These are phyloP conservation scores for Ornithoptera priamus DNA, from an alignment of 2,888 invertebrate genomes.

Conservation along the genomic window DNA sequence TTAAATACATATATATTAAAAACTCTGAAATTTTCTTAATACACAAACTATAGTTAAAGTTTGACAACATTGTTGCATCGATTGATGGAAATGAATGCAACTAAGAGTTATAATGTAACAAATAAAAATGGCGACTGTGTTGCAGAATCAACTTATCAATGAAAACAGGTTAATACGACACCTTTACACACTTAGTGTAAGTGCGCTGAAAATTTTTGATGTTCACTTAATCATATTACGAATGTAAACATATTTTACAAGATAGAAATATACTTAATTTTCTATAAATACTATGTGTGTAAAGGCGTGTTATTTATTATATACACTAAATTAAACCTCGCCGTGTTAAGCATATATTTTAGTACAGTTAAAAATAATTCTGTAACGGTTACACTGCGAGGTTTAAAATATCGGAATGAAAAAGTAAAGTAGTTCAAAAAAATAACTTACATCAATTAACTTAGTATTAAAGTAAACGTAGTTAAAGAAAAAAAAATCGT, in stretches of 20 bases:
- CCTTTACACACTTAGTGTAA: constrained; percentile 40
- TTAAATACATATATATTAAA: background rate
- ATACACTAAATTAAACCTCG: constrained; percentile 19
- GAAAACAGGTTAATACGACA: constrained; percentile 30
- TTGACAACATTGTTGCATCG: constrained; percentile 9
- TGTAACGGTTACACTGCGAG: constrained; percentile 32
- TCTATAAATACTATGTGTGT: constrained; percentile 18
- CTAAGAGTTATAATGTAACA: constrained; percentile 23
- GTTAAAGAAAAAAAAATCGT: constrained; percentile 46
- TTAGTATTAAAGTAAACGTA: constrained; percentile 40
- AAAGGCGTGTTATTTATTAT: constrained; percentile 14
- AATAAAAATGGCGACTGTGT: constrained; percentile 47
- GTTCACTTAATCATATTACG: constrained; percentile 1
- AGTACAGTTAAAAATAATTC: constrained; percentile 6
- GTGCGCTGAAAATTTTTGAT: constrained; percentile 18
- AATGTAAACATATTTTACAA: constrained; percentile 13
- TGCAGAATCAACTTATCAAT: constrained; percentile 48
- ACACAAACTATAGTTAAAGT: constrained; percentile 3
- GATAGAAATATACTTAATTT: constrained; percentile 20
- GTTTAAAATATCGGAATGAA: constrained; percentile 61
- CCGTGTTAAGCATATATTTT: constrained; percentile 11
- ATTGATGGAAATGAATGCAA: constrained; percentile 11
- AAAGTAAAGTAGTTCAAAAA: constrained; percentile 57
- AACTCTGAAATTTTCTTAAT: background rate
- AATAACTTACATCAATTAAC: constrained; percentile 36